Evolutionary conservation across 2,797 vertebrate genomes (phyloP).

Genomic region (Sarcoramphus papa): DNA sequence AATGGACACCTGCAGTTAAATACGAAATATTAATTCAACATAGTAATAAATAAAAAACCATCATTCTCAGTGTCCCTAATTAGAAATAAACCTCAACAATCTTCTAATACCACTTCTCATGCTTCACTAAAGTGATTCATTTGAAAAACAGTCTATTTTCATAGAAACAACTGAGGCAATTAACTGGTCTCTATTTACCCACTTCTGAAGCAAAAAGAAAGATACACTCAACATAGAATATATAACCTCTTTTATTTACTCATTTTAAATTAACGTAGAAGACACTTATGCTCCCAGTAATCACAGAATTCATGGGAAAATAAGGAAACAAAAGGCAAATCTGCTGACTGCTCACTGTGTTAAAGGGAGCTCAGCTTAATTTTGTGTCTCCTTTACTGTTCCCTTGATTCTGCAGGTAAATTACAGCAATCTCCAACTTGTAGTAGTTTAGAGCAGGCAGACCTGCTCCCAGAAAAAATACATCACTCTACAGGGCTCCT

Average conservation of each 20-base stretch:
- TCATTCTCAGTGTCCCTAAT: constrained; percentile 12
- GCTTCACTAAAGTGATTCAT: background rate
- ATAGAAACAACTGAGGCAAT: constrained; percentile 38
- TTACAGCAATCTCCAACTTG: background rate
- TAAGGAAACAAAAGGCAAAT: background rate
- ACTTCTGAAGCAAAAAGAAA: constrained; percentile 9
- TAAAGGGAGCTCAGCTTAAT: background rate
- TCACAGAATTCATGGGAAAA: background rate
- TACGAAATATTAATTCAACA: constrained; percentile 32
- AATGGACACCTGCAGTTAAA: constrained; percentile 25
- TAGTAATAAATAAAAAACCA: constrained; percentile 24
- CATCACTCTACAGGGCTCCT: background rate
- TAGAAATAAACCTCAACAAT: constrained; percentile 27
- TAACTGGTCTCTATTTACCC: constrained; percentile 48
- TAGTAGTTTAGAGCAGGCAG: background rate
- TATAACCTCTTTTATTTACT: background rate
- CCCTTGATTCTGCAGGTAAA: background rate
- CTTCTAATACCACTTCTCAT: background rate
- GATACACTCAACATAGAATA: background rate
- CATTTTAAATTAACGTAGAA: background rate
- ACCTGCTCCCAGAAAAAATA: background rate
- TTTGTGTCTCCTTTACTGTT: background rate
- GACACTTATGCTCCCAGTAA: background rate
- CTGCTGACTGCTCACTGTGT: background rate
- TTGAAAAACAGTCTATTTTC: constrained; percentile 21